phyloP scores from a whole-genome alignment of 1,140 invertebrate genomes.

The Drosophila rhopaloa region DNA sequence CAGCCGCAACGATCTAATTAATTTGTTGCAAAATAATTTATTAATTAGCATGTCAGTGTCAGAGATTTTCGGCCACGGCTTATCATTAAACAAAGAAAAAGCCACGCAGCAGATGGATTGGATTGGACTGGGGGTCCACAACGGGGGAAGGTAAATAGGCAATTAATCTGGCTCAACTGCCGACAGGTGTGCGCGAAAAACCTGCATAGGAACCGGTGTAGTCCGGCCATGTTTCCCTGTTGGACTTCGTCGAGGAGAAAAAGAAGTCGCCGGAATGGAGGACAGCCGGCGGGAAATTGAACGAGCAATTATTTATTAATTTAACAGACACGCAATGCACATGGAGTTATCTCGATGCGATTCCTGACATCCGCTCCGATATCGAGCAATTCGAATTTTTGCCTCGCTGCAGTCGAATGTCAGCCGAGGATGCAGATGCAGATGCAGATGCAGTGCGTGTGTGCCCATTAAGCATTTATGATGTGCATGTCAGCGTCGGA shows the following conservation, averaged over 20 bases:
- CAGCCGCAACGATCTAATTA: constrained; percentile 60
- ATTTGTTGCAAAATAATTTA: constrained; percentile 78
- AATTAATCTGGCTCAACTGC: constrained; percentile 70
- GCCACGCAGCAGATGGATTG: constrained; percentile 3
- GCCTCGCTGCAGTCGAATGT: constrained; percentile 30
- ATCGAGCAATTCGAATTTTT: constrained; percentile 49
- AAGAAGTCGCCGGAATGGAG: constrained; percentile 1
- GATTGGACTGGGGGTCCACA: neutral
- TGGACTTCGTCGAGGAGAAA: constrained; percentile 37
- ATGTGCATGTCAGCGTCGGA: constrained; percentile 55
- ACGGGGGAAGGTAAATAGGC: constrained; percentile 32
- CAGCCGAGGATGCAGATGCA: constrained; percentile 5
- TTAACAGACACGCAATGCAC: constrained; percentile 72
- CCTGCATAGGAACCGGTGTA: constrained; percentile 38
- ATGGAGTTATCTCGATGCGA: constrained; percentile 47
- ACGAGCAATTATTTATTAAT: constrained; percentile 72
- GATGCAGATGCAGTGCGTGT: constrained; percentile 32
- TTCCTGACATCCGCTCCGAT: constrained; percentile 63
- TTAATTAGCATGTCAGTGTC: constrained; percentile 74
- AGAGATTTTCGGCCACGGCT: constrained; percentile 52
- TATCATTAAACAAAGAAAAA: constrained; percentile 50
- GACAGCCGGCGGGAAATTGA: constrained; percentile 25
- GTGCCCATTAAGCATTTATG: constrained; percentile 75
- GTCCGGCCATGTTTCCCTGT: constrained; percentile 19
- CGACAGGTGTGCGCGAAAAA: constrained; percentile 59